These are phyloP conservation scores for Nemotelus nigrinus DNA, from an alignment of 2,888 invertebrate genomes.

Conservation along the genomic window DNA sequence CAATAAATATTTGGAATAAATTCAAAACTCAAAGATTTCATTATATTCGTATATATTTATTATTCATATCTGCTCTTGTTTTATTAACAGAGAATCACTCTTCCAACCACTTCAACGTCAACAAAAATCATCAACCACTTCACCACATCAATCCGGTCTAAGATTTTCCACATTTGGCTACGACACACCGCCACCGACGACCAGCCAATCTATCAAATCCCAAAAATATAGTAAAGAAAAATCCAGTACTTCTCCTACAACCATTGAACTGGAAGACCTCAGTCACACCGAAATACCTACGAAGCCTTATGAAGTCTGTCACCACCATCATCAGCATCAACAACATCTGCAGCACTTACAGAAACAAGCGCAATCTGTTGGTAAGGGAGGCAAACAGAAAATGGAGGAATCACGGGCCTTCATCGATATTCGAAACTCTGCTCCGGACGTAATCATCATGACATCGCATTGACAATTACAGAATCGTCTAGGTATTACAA, in stretches of 20 bases:
- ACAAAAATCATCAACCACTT: slow-evolving; percentile 59
- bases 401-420: slow-evolving; percentile 70
- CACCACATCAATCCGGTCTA: slow-evolving; percentile 57
- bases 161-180: slow-evolving; percentile 65
- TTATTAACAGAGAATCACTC: slow-evolving; percentile 60
- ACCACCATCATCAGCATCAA: slow-evolving; percentile 52
- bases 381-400: slow-evolving; percentile 52
- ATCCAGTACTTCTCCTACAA: slow-evolving; percentile 53
- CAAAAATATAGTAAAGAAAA: slow-evolving; percentile 55
- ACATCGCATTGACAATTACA: slow-evolving; percentile 75
- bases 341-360: slow-evolving; percentile 29
- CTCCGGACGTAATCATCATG: slow-evolving; percentile 88
- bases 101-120: slow-evolving; percentile 59
- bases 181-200: slow-evolving; percentile 55
- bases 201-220: slow-evolving; percentile 44
- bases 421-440: slow-evolving; percentile 88
- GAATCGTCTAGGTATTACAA: slow-evolving; percentile 51
- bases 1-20: too few relatives aligned
- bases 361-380: slow-evolving; percentile 26
- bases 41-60: neutral
- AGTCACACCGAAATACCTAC: slow-evolving; percentile 39
- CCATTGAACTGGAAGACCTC: slow-evolving; percentile 60
- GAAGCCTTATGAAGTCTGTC: slow-evolving; percentile 47
- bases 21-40: too few relatives aligned
- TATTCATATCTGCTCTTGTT: neutral